Evolutionary conservation across 2,888 invertebrate species (phyloP), one percentile per base, ranked within the genome.

Genomic region (Orthonevra nobilis): DNA sequence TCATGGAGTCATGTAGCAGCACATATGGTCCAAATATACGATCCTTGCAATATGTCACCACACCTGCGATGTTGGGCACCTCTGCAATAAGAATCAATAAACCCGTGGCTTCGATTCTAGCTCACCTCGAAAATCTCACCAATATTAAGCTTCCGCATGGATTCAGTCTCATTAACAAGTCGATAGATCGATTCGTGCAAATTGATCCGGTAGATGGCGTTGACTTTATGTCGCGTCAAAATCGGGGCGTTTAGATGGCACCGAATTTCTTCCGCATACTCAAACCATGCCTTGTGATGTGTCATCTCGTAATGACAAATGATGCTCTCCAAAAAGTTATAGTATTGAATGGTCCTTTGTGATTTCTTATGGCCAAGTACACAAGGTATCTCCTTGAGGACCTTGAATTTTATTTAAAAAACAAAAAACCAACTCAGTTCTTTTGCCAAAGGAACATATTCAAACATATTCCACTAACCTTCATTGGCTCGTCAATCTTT

Each of bases 291-390:
- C 82, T 92, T 91, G 84, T 96, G 95, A 86, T 95, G 94, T 69
- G 95, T 92, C 83, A 94, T 91, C 88, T 96, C 96, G 84, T 94
- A 96, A 85, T 96, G 95, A 10, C 94, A 91, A 77, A 96, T 93
- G 2, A 96, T 95, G 70, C 92, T 92, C 23, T 93, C 91, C 88
- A 96, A 90, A 1, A 94, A 93, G 85, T 96, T 96, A 85, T 93
- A 96, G 54, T 94, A 90, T 84, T 94, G 94, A 50, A 95, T 93
- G 52, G 93, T 93, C 58, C 92, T 91, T 85, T 94, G 94, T 3
- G 93, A 92, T 83, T 92, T 93, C 86, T 93, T 91, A 84, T 93
- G 91, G 0, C 87, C 86, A 81, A 93, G 90, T 0, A 92, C 91
- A 69, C 87, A 87, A 3, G 84, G 83, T 9, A 83, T 83, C 1